phyloP scores from a whole-genome alignment of 1,140 invertebrate species.

The Zeugodacus cucurbitae region DNA sequence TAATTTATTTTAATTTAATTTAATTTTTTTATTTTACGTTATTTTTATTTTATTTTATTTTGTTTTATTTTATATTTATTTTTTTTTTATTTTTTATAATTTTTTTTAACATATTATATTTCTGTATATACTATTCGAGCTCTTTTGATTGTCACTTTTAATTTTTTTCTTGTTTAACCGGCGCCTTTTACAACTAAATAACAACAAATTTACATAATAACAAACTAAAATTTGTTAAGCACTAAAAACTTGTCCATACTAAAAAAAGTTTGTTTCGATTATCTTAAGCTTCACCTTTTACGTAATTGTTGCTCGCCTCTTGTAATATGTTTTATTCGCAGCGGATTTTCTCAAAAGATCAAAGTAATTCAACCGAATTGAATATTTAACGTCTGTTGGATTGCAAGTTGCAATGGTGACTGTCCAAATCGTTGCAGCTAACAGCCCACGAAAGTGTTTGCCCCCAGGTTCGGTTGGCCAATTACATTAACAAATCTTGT shows the following conservation, averaged over 20 bases:
- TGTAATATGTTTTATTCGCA: background rate
- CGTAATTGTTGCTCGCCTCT: background rate
- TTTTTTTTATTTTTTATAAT: background rate
- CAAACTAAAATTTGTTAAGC: background rate
- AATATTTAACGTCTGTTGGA: background rate
- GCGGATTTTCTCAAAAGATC: background rate
- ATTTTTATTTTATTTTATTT: background rate
- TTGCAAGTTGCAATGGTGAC: background rate
- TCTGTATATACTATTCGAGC: no score
- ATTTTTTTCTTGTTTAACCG: no score
- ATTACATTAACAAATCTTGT: slow-evolving; percentile 12
- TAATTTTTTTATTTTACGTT: background rate
- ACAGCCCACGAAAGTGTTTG: slow-evolving; percentile 19
- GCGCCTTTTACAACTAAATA: background rate
- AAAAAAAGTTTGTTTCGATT: background rate
- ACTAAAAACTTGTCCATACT: background rate
- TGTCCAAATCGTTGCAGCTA: slow-evolving; percentile 12
- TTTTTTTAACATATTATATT: background rate
- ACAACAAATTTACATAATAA: background rate
- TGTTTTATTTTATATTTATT: background rate
- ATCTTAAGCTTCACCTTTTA: slow-evolving; percentile 3
- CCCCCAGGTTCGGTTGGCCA: background rate
- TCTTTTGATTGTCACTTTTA: no score
- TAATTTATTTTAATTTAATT: background rate
- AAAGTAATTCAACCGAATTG: background rate